Evolutionary conservation across 2,113 vertebrate species (phyloP).

Genomic region (crab-eating macaque (Macaca fascicularis)): T2T-MFA8v1.1 NC_088385.1:83531501-83532000

Average conservation of each 20-base stretch:
- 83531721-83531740: too few relatives aligned
- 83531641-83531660: too few relatives aligned
- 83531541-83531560: background rate
- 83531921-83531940: background rate
- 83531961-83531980: background rate
- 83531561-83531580: too few relatives aligned
- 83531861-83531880: background rate
- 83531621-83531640: too few relatives aligned
- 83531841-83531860: background rate
- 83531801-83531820: background rate
- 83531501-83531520: background rate
- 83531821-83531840: background rate
- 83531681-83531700: too few relatives aligned
- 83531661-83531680: too few relatives aligned
- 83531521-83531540: background rate
- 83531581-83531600: too few relatives aligned
- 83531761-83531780: background rate
- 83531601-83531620: too few relatives aligned
- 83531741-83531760: background rate
- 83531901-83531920: background rate
- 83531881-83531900: background rate
- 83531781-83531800: background rate
- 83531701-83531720: too few relatives aligned
- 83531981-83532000: background rate
- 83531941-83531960: background rate